Base-by-base conservation (phyloP, 2,113 vertebrate genomes). In the Lota lota region DNA sequence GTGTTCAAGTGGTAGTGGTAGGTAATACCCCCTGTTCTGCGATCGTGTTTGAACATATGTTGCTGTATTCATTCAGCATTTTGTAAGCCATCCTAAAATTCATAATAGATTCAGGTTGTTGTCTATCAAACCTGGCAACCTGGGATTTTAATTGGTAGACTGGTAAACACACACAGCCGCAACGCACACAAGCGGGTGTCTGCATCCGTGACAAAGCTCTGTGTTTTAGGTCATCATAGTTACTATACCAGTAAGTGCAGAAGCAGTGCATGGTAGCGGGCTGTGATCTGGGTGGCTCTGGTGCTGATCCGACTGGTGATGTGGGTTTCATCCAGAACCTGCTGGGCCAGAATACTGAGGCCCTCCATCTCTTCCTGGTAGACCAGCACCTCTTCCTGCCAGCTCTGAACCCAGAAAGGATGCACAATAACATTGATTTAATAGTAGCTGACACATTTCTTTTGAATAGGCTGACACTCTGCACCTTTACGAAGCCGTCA, bases 311-410 rank as follows among this genome's bases (percentile, higher is more conserved):
- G 81, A 83, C 94, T 94, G 83, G 89, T 93, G 59, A 94, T 90
- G 1, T 93, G 94, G 53, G 90, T 94, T 83, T 97, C 95, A 15
- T 98, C 95, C 65, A 98, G 83, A 70, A 99, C 91, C 85, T 98
- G 94, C 88, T 99, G 96, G 16, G 95, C 95, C 69, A 97, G 84
- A 0, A 93, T 57, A 1, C 94, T 94, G 18, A 98, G 93, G 36
- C 94, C 95, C 71, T 98, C 96, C 71, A 99, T 94, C 67, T 99
- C 96, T 21, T 95, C 94, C 81, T 95, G 96, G 79, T 94, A 94
- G 0, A 93, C 17, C 40, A 91, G 74, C 62, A 95, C 92, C 66
- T 98, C 97, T 72, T 95, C 95, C 50, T 96, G 95, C 94, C 95
- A 97, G 66, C 92, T 94, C 97, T 99, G 75, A 57, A 5, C 4